Evolutionary conservation across 2,113 vertebrate species (phyloP), one percentile per base, ranked within the genome.

Genomic region (Origma solitaria): DNA sequence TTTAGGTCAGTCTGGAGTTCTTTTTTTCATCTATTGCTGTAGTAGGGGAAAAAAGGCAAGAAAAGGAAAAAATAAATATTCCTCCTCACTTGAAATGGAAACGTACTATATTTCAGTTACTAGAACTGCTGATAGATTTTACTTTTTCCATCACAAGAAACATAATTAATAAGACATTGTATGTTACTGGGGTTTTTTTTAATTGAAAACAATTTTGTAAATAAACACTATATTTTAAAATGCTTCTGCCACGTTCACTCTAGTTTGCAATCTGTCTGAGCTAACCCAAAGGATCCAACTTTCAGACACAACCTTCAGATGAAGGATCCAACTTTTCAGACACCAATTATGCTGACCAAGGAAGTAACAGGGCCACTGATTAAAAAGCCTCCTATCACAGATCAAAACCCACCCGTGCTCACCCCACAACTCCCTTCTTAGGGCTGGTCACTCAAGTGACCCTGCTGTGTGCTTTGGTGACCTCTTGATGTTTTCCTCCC

Each of bases 101-200:
- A 64, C 6, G 28, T 53, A 24, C 5, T 33, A 65, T 0, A 4
- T 58, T 89, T 78, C 60, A 70, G 17, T 70, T 77, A 28, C 15
- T n/a, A 49, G 37, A 61, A 53, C 7, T 27, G 17, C 17, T 51
- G 45, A 45, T 35, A 78, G 51, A 78, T 61, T 22, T 28, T 2
- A 35, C 13, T 16, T 70, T 64, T 65, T 58, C 38, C 25, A 73
- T 84, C 54, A 54, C 4, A 22, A 53, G 49, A 28, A 33, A 15
- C 4, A n/a, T 11, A 37, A 30, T 17, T 70, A 40, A 23, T 7
- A 51, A 12, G 16, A 84, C 5, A 70, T 30, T 1, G 2, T 7
- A 38, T 51, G 10, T 25, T 62, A 25, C 1, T 45, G 4, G 6
- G 0, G 6, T 0, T 22, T 56, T 33, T 31, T 18, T 2, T 1